Evolutionary conservation across 2,797 vertebrate species (phyloP).

Genomic region (Falco concolor): DNA sequence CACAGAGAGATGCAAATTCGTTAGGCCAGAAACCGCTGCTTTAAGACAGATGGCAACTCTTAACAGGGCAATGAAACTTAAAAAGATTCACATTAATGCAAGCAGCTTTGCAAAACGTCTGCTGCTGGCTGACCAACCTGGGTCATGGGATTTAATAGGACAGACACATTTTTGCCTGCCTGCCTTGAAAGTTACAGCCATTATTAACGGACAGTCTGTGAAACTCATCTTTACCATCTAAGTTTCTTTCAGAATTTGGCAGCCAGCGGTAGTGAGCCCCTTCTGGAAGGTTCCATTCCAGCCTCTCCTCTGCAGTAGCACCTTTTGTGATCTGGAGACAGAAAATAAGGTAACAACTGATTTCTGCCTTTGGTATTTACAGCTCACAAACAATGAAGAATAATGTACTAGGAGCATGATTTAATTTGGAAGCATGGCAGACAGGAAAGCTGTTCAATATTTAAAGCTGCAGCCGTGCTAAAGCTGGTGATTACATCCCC

Average conservation of each 20-base stretch:
- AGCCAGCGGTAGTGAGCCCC: slow-evolving; percentile 84
- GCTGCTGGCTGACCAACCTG: background rate
- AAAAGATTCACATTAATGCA: background rate
- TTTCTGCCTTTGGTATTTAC: background rate
- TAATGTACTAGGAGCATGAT: background rate
- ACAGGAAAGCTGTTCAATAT: background rate
- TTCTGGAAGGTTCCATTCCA: slow-evolving; percentile 83
- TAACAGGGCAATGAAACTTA: background rate
- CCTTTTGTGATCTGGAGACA: slow-evolving; percentile 87
- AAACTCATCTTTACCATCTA: slow-evolving; percentile 80
- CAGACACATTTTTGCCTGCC: background rate
- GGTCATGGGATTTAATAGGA: background rate
- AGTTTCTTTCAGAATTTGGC: slow-evolving; percentile 81
- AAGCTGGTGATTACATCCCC: background rate
- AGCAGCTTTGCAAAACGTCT: background rate
- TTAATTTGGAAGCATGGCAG: background rate
- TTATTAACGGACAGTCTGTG: background rate
- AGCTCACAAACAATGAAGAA: background rate
- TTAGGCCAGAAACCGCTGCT: background rate
- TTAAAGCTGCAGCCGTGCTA: background rate
- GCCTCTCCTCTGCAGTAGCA: slow-evolving; percentile 83
- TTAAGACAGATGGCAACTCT: background rate
- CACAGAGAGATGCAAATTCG: background rate
- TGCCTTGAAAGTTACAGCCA: background rate
- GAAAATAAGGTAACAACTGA: background rate